phyloP scores from a whole-genome alignment of 2,888 invertebrate species.

The Oligia strigilis region DNA sequence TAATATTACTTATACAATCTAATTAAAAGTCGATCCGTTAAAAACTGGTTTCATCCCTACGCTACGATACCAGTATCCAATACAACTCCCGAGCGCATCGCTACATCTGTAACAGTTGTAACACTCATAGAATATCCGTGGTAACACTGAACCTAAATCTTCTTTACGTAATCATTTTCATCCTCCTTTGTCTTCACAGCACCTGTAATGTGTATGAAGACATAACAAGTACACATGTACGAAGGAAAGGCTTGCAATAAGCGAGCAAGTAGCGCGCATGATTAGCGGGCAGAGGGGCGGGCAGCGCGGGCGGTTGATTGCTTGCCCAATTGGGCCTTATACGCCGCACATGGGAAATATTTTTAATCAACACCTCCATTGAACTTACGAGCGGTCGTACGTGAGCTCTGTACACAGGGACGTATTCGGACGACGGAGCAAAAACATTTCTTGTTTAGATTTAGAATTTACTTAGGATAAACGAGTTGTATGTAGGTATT shows the following conservation, averaged over 20 bases:
- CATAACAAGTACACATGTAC: slow-evolving; percentile 61
- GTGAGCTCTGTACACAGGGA: slow-evolving; percentile 86
- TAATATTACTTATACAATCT: background rate
- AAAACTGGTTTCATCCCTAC: background rate
- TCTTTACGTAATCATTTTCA: slow-evolving; percentile 57
- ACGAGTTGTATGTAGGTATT: background rate
- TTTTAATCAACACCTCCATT: slow-evolving; percentile 91
- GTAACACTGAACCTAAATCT: slow-evolving; percentile 32
- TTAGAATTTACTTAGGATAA: background rate
- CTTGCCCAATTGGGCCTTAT: slow-evolving; percentile 90
- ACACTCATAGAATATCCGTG: too few relatives aligned
- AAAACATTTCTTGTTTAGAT: slow-evolving; percentile 51
- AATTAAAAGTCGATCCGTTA: background rate
- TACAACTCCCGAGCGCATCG: slow-evolving; percentile 6
- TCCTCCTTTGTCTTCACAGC: slow-evolving; percentile 63
- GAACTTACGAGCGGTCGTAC: slow-evolving; percentile 91
- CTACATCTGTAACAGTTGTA: background rate
- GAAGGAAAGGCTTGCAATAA: slow-evolving; percentile 68
- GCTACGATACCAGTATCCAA: background rate
- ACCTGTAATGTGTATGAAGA: slow-evolving; percentile 63
- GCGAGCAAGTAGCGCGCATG: slow-evolving; percentile 75
- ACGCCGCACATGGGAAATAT: slow-evolving; percentile 91
- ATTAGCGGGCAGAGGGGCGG: slow-evolving; percentile 81
- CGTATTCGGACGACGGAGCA: slow-evolving; percentile 72
- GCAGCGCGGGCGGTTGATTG: slow-evolving; percentile 86